These are phyloP conservation scores for Fulmarus glacialis DNA, from an alignment of 2,113 vertebrate genomes.

Conservation along the genomic window DNA sequence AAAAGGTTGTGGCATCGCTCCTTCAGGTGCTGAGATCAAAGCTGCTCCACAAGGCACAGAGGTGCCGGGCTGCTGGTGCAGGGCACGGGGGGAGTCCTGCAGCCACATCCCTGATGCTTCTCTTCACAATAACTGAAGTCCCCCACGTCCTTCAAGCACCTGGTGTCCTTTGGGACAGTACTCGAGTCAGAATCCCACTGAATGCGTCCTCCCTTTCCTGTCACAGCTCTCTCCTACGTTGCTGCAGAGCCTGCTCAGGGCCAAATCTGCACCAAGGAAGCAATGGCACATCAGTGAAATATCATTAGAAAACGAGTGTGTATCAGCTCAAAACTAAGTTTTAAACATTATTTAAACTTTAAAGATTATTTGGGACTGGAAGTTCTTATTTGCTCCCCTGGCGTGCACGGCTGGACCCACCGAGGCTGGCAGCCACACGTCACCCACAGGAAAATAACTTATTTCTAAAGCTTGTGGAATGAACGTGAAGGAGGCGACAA, in stretches of 20 bases:
- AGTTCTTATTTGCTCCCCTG: background rate
- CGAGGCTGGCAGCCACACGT: fast-evolving
- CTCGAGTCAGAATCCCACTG: background rate
- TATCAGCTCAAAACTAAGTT: background rate
- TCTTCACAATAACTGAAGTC: background rate
- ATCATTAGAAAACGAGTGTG: background rate
- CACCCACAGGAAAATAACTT: background rate
- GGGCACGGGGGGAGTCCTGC: too few species aligned
- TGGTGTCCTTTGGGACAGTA: background rate
- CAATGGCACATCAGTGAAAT: background rate
- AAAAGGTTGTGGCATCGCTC: background rate
- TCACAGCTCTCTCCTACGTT: too few species aligned
- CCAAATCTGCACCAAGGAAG: background rate
- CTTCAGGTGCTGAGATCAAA: background rate
- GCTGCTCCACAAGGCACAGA: background rate
- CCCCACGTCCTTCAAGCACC: background rate
- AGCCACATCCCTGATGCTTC: background rate
- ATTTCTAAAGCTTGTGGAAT: background rate
- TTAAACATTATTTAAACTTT: background rate
- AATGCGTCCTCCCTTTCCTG: fast-evolving
- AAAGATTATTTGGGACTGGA: background rate
- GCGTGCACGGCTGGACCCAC: background rate
- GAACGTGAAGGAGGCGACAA: background rate
- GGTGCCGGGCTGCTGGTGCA: background rate
- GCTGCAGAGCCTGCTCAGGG: background rate